Evolutionary conservation across 2,113 vertebrate species (phyloP), one percentile per base, ranked within the genome.

Genomic region (Talpa occidentalis): DNA sequence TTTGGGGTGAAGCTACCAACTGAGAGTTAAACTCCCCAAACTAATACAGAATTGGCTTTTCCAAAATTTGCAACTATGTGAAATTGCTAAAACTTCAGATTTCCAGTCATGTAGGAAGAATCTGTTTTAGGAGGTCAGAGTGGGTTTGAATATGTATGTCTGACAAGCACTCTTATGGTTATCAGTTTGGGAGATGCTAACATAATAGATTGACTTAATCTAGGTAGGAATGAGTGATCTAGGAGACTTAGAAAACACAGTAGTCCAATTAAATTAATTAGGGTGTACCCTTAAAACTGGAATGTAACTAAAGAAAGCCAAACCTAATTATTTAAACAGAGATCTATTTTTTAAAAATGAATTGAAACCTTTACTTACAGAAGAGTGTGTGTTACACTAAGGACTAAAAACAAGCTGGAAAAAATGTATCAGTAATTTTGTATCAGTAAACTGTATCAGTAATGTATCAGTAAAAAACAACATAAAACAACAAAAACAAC

Each of bases 211-310:
- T 76, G 59, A 82, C 80, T 93, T 95, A 62, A 73, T 87, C 74
- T 90, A 72, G 47, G 74, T 93, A 91, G 82, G 96, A 95, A 90
- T 87, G 90, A 70, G 73, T 79, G 93, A 73, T 81, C 44, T 60
- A 82, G 37, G 79, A 91, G 74, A 93, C 87, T 94, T 82, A 86
- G 10, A 67, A 94, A 94, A 87, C 78, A 93, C 52, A 49, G 40
- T 72, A 91, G 87, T 87, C 69, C 79, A 97, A 92, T 88, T 95
- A 97, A 94, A 56, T 88, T 93, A 82, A 96, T 91, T 94, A 79
- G 35, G 62, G 21, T 86, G 16, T 78, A 94, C 79, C 44, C 32
- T 83, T 90, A 84, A 95, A 91, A 90, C 16, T 88, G 79, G 74
- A 92, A 81, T 92, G 26, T 92, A 95, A 93, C 93, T 92, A 94